These are phyloP conservation scores for Notodonta ziczac DNA, from an alignment of 2,888 invertebrate genomes.

Conservation along the genomic window DNA sequence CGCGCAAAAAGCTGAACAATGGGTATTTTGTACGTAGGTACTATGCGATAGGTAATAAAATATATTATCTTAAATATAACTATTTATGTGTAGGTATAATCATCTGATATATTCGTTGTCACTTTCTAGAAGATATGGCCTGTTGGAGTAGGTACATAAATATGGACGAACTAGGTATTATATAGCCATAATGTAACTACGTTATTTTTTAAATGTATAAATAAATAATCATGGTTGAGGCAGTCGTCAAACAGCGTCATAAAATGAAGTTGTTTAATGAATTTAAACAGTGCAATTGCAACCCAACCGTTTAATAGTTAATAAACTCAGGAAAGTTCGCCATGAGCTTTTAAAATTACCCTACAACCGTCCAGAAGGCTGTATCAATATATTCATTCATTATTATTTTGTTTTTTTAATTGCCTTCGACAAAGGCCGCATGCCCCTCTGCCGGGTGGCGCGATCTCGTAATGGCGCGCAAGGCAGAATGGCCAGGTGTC, in stretches of 20 bases:
- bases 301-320: conserved; percentile 47
- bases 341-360: conserved; percentile 47
- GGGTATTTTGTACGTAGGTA: conserved; percentile 23
- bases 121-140: not conserved
- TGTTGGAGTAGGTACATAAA: not conserved
- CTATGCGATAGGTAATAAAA: conserved; percentile 17
- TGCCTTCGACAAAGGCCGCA: conserved; percentile 52
- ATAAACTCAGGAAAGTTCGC: conserved; percentile 48
- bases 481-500: conserved; percentile 76
- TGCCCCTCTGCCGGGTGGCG: conserved; percentile 59
- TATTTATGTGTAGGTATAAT: not conserved
- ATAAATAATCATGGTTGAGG: too few species aligned
- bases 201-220: too few species aligned
- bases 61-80: conserved; percentile 32
- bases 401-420: conserved; percentile 51
- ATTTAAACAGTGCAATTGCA: conserved; percentile 6
- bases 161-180: too few species aligned
- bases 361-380: conserved; percentile 42
- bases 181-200: too few species aligned
- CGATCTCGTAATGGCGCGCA: conserved; percentile 58
- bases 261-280: not conserved
- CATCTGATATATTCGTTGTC: not conserved
- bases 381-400: conserved; percentile 50
- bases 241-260: too few species aligned
- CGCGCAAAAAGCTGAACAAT: conserved; percentile 33